These are phyloP conservation scores for Parasteatoda lunata DNA, from an alignment of 2,888 invertebrate species.

Conservation along the genomic window DNA sequence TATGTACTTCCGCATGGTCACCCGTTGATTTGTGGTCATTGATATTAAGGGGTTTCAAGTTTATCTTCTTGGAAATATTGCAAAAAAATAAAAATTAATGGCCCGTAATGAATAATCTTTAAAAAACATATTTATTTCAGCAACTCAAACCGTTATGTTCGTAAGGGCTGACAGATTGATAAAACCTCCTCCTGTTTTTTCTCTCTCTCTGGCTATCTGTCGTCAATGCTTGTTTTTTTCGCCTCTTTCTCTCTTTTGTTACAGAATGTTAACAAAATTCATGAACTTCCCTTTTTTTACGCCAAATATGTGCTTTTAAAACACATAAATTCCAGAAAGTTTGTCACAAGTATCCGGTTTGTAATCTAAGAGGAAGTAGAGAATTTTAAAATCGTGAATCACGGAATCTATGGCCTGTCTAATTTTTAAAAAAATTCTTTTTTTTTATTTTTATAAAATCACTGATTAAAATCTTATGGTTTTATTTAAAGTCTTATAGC, in stretches of 20 bases:
- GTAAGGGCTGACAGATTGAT: conserved; percentile 43
- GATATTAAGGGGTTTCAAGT: too few relatives aligned
- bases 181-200: conserved; percentile 13
- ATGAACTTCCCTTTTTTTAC: conserved; percentile 4
- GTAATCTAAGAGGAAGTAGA: background rate
- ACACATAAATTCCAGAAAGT: background rate
- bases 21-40: too few relatives aligned
- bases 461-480: too few relatives aligned
- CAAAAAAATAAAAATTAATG: too few relatives aligned
- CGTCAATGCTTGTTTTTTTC: conserved; percentile 9
- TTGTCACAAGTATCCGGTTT: background rate
- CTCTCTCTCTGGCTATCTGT: conserved; percentile 13
- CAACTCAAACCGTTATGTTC: conserved; percentile 1
- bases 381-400: too few relatives aligned
- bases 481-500: too few relatives aligned
- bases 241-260: conserved; percentile 8
- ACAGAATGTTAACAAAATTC: conserved; percentile 16
- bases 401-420: too few relatives aligned
- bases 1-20: too few relatives aligned
- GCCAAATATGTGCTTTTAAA: background rate
- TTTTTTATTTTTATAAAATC: too few relatives aligned
- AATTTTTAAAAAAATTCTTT: too few relatives aligned
- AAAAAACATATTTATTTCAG: background rate
- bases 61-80: too few relatives aligned
- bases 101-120: background rate